Evolutionary conservation across 92 coral and sea anemone genomes (phyloP), one percentile per base, ranked within the genome.

Genomic region (Umimayanthus kanabou): DNA sequence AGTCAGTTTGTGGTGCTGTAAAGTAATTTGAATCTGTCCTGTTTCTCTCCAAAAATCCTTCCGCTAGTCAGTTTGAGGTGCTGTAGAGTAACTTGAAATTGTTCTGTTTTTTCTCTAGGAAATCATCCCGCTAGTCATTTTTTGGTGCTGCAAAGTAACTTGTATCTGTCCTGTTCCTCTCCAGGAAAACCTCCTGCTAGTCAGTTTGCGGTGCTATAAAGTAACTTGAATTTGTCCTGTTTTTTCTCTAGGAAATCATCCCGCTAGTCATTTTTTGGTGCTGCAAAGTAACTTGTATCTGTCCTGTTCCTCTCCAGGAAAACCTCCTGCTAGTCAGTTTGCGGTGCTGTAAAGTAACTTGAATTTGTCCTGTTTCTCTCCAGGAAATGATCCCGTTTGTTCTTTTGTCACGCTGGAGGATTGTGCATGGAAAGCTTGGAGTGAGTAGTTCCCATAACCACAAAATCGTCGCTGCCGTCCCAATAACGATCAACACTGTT

Each of bases 361-460:
- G 49, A n/a, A 25, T 40, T 25, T 11, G 16, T 73, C 18, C 78
- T 75, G 42, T 37, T 30, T 75, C 43, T 42, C 25, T 77, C 29
- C 90, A 81, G 64, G 86, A 81, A 82, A 90, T 80, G 86, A 90
- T 49, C 86, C 93, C 1, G 92, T 93, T 16, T 95, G 98, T 33
- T 92, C 91, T 55, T 89, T 88, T 66, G 84, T n/a, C 39, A 80
- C 92, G 45, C 73, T 92, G 20, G 49, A 81, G 0, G 30, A 50
- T 4, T 95, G 98, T 39, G 81, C 93, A 69, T 95, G 98, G 98
- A 93, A 89, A 20, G 98, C 98, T 25, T 93, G 96, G 96, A 83
- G 98, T 95, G 65, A 93, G 96, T 85, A 18, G n/a, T 15, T 25
- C 6, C 47, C 8, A n/a, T 42, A 1, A 73, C 9, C 42, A 4